Evolutionary conservation across 2,113 vertebrate genomes (phyloP).

Genomic region (Sylvia atricapilla): DNA sequence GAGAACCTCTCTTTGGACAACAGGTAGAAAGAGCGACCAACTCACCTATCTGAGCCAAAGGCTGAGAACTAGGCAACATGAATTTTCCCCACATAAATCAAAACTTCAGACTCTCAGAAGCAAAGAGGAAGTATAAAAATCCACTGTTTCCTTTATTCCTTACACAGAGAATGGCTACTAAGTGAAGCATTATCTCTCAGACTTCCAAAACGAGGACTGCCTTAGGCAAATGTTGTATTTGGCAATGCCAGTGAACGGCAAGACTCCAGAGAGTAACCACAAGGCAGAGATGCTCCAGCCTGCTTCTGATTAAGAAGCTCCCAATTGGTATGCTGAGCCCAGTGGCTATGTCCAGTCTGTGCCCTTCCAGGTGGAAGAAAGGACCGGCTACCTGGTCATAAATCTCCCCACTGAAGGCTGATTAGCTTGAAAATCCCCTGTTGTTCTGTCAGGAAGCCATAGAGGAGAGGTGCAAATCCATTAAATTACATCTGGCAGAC

Average conservation of each 20-base stretch:
- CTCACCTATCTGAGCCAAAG: neutral
- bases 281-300: neutral
- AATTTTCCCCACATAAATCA: neutral
- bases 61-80: neutral
- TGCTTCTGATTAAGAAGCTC: neutral
- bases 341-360: neutral
- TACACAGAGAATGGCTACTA: neutral
- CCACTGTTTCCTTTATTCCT: neutral
- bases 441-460: slow-evolving; percentile 7
- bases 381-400: neutral
- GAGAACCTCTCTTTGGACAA: neutral
- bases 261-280: neutral
- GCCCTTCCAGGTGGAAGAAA: neutral
- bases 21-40: neutral
- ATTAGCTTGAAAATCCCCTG: slow-evolving; percentile 24
- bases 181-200: neutral
- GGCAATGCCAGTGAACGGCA: neutral
- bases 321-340: neutral
- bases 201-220: neutral
- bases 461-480: slow-evolving; percentile 6
- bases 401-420: slow-evolving; percentile 15
- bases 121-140: neutral
- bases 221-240: neutral
- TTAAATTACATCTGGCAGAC: slow-evolving; percentile 1
- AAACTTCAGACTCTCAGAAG: neutral